phyloP scores from a whole-genome alignment of 2,888 invertebrate species.

The Miltochrista miniata region DNA sequence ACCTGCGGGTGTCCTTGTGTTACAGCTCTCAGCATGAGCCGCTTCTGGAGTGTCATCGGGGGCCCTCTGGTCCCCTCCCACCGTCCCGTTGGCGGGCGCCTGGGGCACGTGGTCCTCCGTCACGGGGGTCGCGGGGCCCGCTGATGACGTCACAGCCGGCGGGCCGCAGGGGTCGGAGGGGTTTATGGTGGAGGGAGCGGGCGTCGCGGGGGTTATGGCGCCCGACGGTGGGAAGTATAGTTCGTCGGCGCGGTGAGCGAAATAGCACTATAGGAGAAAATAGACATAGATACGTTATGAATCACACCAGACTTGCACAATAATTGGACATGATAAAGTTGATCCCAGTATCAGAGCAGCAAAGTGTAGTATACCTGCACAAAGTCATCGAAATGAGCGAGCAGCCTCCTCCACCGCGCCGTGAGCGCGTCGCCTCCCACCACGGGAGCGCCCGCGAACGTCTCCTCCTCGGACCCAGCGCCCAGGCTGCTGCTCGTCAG shows the following conservation, averaged over 20 bases:
- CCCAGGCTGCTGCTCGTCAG: slow-evolving; percentile 29
- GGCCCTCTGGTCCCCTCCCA: slow-evolving; percentile 40
- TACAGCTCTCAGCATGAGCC: slow-evolving; percentile 57
- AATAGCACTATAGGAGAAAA: slow-evolving; percentile 87
- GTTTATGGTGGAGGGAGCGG: slow-evolving; percentile 23
- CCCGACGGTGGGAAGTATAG: slow-evolving; percentile 82
- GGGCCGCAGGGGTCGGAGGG: slow-evolving; percentile 7
- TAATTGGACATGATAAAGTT: no score
- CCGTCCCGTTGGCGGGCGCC: slow-evolving; percentile 27
- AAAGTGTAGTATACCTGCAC: slow-evolving; percentile 79
- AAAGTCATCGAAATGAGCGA: slow-evolving; percentile 95
- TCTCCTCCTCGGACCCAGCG: slow-evolving; percentile 55
- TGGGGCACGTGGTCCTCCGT: slow-evolving; percentile 47
- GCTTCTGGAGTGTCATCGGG: slow-evolving; percentile 37
- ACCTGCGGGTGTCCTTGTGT: slow-evolving; percentile 16
- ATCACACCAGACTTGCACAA: no score
- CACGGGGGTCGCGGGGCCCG: slow-evolving; percentile 24
- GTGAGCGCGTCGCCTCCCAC: slow-evolving; percentile 81
- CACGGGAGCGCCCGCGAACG: slow-evolving; percentile 52
- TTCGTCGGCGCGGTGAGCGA: slow-evolving; percentile 89
- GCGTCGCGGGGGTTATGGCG: slow-evolving; percentile 50
- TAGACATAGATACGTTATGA: no score
- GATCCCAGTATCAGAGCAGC: no score
- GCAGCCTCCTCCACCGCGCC: slow-evolving; percentile 88
- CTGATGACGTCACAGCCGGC: no score